Evolutionary conservation across 2,797 vertebrate species (phyloP).

Genomic region (Petrocephalus schoutedeni): DNA sequence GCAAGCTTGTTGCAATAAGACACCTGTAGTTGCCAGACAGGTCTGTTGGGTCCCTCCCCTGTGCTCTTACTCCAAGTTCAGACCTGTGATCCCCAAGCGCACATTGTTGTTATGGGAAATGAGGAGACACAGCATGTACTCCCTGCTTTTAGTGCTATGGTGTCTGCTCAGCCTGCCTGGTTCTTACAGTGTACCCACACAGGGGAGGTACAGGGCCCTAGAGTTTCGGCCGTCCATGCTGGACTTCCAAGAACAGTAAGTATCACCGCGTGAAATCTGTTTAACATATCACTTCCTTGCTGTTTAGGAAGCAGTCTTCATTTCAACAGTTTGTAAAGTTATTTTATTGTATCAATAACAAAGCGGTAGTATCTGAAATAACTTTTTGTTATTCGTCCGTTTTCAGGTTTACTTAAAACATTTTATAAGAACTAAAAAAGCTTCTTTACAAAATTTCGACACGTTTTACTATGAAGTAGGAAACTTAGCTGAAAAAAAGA

Average conservation of each 20-base stretch:
- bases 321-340: neutral
- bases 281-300: neutral
- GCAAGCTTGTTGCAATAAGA: slow-evolving; percentile 1
- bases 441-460: neutral
- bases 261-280: slow-evolving; percentile 26
- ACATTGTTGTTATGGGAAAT: slow-evolving; percentile 17
- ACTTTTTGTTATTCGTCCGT: neutral
- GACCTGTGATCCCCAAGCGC: neutral
- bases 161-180: slow-evolving; percentile 41
- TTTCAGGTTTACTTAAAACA: neutral
- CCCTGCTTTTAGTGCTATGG: slow-evolving; percentile 22
- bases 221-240: slow-evolving; percentile 96
- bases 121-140: slow-evolving; percentile 7
- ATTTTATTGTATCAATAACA: neutral
- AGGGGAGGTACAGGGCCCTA: slow-evolving; percentile 89
- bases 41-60: slow-evolving; percentile 16
- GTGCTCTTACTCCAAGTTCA: neutral
- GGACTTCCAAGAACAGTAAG: slow-evolving; percentile 99
- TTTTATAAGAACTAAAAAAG: neutral
- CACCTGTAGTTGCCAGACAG: slow-evolving; percentile 20
- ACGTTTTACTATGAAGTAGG: neutral
- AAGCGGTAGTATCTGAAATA: neutral
- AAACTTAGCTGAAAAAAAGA: neutral
- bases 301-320: neutral
- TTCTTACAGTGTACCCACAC: slow-evolving; percentile 72